Evolutionary conservation across 2,797 vertebrate genomes (phyloP).

Genomic region (Alauda arvensis): DNA sequence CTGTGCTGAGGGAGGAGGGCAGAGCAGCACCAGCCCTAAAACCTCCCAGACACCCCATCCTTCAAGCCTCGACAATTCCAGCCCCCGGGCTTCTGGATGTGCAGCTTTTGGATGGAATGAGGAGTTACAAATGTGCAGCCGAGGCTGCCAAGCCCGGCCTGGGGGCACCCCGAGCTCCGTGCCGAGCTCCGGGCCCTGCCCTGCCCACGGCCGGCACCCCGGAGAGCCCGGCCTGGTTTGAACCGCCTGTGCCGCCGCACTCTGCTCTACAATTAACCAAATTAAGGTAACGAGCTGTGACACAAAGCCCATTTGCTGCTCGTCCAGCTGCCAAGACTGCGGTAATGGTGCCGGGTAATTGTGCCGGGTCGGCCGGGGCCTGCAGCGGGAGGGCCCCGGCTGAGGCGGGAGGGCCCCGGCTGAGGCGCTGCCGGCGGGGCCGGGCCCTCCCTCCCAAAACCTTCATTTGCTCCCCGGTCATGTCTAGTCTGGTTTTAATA

Average conservation of each 20-base stretch:
- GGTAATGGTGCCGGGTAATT: background rate
- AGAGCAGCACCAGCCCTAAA: background rate
- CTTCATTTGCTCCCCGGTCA: background rate
- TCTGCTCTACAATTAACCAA: constrained; percentile 62
- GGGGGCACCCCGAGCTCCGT: background rate
- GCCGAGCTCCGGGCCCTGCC: background rate
- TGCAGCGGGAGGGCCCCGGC: background rate
- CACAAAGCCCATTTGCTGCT: constrained; percentile 34
- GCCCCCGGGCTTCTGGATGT: background rate
- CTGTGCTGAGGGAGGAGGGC: background rate
- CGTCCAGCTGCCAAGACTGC: constrained; percentile 11
- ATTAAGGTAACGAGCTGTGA: constrained; percentile 54
- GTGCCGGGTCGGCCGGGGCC: background rate
- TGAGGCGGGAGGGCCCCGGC: background rate
- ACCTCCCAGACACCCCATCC: background rate
- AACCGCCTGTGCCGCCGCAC: background rate
- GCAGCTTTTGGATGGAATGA: background rate
- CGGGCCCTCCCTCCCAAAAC: background rate
- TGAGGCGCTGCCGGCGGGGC: background rate
- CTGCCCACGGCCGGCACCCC: background rate
- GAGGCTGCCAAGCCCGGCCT: background rate
- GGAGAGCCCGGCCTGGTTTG: background rate
- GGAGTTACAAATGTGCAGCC: background rate
- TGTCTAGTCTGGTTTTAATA: background rate
- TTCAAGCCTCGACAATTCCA: background rate